Base-by-base conservation (phyloP, 1,140 invertebrate genomes). In the Protaetia brevitarsis region DNA sequence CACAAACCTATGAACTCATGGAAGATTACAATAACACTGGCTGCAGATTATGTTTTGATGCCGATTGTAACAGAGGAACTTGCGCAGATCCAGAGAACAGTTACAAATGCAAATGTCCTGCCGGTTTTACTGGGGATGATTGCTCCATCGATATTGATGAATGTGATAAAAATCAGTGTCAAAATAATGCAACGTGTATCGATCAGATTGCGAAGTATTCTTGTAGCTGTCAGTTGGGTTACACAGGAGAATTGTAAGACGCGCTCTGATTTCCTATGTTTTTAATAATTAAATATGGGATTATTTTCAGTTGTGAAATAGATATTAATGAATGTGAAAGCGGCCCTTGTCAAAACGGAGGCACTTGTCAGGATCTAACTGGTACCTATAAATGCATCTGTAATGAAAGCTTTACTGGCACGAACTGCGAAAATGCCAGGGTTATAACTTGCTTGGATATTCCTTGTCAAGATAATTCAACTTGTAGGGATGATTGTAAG, bases 51-150 rank as follows among this genome's bases (percentile, higher is more conserved):
- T 96, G 93, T 75, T 93, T 93, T 75, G 86, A 93, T 60, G 77
- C 80, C n/a, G 90, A 94, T 74, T 99, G 96, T 78, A 93, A 96
- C 78, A 87, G 87, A 26, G 95, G 93, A 4, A 84, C 82, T 63
- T 98, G 96, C 78, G 80, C 83, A 3, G 88, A 94, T 72, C 85
- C 88, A 21, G 82, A 84, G 6, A 86, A 84, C 60, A 86, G 87
- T 27, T 98, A 94, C 77, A 80, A 86, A 3, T 99, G 96, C 79
- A 81, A 88, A 56, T 98, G 96, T 78, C 86, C 86, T 3, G 73
- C 83, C 1, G 95, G 95, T 6, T 95, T 87, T 75, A 82, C 77
- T 66, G 89, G 91, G 8, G 86, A 91, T 74, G 85, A 93, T 79
- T 93, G 92, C 74, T 85, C 86, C 16, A 79, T 84, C 2, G 87